Evolutionary conservation across 2,888 invertebrate genomes (phyloP).

Genomic region (Caenorhabditis panamensis): DNA sequence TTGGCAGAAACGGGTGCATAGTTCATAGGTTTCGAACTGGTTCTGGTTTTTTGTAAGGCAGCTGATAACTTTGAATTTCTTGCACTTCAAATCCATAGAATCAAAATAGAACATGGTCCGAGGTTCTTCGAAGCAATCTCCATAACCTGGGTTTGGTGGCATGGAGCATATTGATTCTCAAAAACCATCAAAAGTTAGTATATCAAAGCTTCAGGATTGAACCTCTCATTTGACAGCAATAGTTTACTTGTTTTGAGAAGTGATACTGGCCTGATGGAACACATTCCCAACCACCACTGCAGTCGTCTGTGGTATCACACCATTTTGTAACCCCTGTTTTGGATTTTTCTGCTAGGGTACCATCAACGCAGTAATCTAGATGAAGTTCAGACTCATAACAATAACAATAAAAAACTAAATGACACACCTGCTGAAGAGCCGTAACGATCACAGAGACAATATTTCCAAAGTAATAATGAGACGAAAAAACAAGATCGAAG

Average conservation of each 20-base stretch:
- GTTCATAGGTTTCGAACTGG: slow-evolving; percentile 63
- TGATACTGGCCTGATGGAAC: slow-evolving; percentile 55
- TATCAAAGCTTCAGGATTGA: background rate
- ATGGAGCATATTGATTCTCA: slow-evolving; percentile 68
- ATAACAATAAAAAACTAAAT: background rate
- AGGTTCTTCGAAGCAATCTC: slow-evolving; percentile 65
- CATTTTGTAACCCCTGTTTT: slow-evolving; percentile 33
- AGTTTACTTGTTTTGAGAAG: slow-evolving; percentile 62
- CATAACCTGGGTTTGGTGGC: slow-evolving; percentile 69
- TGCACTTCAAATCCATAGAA: slow-evolving; percentile 65
- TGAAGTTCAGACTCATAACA: background rate
- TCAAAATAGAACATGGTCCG: slow-evolving; percentile 66
- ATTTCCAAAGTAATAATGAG: slow-evolving; percentile 9
- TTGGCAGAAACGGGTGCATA: slow-evolving; percentile 66
- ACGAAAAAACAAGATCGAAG: background rate
- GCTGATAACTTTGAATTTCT: slow-evolving; percentile 66
- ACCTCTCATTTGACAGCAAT: slow-evolving; percentile 70
- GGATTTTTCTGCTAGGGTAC: slow-evolving; percentile 56
- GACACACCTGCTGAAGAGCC: slow-evolving; percentile 35
- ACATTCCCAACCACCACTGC: slow-evolving; percentile 57
- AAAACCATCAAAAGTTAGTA: background rate
- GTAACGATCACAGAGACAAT: slow-evolving; percentile 32
- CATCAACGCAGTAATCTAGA: slow-evolving; percentile 59
- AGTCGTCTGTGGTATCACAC: slow-evolving; percentile 54
- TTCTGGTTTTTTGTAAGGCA: slow-evolving; percentile 65